Conservation (phyloP, 2,888 invertebrate genomes). For the Orchesella flavescens region DNA sequence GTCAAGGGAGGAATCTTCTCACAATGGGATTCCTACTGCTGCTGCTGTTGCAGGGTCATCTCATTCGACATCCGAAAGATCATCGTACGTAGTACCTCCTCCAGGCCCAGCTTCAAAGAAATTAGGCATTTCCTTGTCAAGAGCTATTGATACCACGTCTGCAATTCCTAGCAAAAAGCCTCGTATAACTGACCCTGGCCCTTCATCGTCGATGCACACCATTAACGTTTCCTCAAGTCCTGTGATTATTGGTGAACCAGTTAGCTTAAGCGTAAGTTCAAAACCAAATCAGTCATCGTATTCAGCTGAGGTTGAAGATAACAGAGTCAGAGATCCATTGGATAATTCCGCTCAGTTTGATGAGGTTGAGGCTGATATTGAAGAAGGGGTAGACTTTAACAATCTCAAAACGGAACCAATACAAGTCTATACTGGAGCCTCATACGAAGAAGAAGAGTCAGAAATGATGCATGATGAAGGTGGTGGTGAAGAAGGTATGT, state of each 20-base stretch:
- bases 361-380: constrained; percentile 37
- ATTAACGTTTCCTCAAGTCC: not conserved
- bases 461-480: constrained; percentile 40
- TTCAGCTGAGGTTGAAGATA: not conserved
- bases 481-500: constrained; percentile 30
- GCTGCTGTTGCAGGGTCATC: too few species aligned
- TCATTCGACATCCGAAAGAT: too few species aligned
- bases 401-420: constrained; percentile 52
- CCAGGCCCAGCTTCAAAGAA: not conserved
- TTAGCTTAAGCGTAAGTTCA: not conserved
- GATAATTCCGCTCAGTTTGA: constrained; percentile 21
- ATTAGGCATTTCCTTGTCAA: not conserved
- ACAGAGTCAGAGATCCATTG: constrained; percentile 12
- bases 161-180: constrained; percentile 15
- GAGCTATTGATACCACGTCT: not conserved
- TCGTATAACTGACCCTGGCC: constrained; percentile 5
- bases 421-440: constrained; percentile 42
- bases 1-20: too few species aligned
- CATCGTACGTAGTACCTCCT: too few species aligned
- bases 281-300: constrained; percentile 9
- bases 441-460: constrained; percentile 27
- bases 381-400: constrained; percentile 45
- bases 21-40: too few species aligned
- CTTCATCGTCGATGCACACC: not conserved
- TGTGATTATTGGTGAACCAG: not conserved